Base-by-base conservation (phyloP, 2,888 invertebrate species). In the Ectropis crepuscularia region DNA sequence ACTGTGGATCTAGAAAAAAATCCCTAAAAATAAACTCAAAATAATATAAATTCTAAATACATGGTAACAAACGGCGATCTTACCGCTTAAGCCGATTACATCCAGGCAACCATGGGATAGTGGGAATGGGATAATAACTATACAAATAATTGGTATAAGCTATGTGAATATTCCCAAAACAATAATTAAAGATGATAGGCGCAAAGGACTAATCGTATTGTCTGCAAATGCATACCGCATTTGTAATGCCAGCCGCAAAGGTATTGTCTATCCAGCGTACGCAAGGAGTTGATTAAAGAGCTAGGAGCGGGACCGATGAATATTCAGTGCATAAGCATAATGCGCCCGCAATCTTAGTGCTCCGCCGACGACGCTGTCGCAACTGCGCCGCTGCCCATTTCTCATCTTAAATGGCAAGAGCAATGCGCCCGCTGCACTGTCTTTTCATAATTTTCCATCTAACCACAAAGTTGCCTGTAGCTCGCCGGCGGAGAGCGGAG, bases 251-350 rank as follows among this genome's bases (percentile, higher is more conserved):
- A 76, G 73, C 62, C 71, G 69, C 73, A 72, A 74, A 80, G 78
- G 76, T 69, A 67, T 70, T 70, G 74, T 77, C 70, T 78, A 28
- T 28, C 69, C 74, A 68, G 53, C 65, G 73, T 73, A 66, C 76
- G 78, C 83, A 82, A 82, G 80, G 77, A 85, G 82, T 87, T 87
- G 86, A 89, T 89, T 87, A 86, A 88, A 88, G 85, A 85, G 82
- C 79, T 68, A 78, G 81, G 80, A 77, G 79, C 77, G 74, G 81
- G 80, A 80, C 85, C 83, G 83, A 87, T 87, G 87, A 88, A 89
- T 89, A 87, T 88, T 89, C 89, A 85, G 87, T 82, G 86, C 85
- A 87, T 85, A 87, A 87, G 83, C 85, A 87, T 85, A 86, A 86
- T 83, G 85, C 85, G 73, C 78, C 81, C 81, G 82, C 88, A 86